Conservation (phyloP, 2,888 invertebrate species). For the Nematopogon swammerdamellus region DNA sequence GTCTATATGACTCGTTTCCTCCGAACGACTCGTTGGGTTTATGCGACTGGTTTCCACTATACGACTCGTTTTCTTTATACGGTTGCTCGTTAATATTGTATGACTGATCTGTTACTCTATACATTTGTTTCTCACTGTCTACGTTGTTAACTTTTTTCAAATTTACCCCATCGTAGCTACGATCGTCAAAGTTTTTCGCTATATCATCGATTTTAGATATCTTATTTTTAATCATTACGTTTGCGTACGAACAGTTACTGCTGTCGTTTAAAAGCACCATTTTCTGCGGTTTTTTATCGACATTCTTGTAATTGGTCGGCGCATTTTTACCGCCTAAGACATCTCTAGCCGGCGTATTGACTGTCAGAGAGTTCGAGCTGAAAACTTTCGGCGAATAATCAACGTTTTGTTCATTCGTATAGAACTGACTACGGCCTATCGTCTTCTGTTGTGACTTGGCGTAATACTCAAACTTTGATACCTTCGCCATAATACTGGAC, state of each 20-base stretch:
- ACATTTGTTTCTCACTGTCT: not conserved
- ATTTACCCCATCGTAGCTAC: conserved; percentile 11
- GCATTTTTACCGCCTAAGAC: conserved; percentile 66
- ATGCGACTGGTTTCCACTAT: not conserved
- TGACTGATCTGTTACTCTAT: not conserved
- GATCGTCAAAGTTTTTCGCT: conserved; percentile 48
- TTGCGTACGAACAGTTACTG: conserved; percentile 38
- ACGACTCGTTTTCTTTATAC: not conserved
- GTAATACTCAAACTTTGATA: conserved; percentile 77
- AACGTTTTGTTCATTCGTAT: conserved; percentile 26
- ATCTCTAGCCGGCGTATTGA: conserved; percentile 79
- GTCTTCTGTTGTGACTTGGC: conserved; percentile 62
- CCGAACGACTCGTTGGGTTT: not conserved
- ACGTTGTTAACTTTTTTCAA: not conserved
- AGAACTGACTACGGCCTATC: conserved; percentile 40
- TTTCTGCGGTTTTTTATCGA: conserved; percentile 51
- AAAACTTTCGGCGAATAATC: conserved; percentile 76
- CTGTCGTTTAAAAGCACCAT: conserved; percentile 35
- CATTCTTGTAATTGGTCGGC: conserved; percentile 60
- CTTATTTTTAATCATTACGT: conserved; percentile 38
- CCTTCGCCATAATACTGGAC: conserved; percentile 66
- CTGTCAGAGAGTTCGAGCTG: conserved; percentile 71
- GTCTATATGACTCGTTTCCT: not conserved
- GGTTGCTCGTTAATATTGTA: not conserved
- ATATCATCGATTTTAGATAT: conserved; percentile 42